A percentile compares a stretch with the other conserved stretches of the same genome.
These are phyloP conservation scores for Lepidocolaptes lacrymiger DNA, from an alignment of 2,797 vertebrate species.

Conservation along the genomic window DNA sequence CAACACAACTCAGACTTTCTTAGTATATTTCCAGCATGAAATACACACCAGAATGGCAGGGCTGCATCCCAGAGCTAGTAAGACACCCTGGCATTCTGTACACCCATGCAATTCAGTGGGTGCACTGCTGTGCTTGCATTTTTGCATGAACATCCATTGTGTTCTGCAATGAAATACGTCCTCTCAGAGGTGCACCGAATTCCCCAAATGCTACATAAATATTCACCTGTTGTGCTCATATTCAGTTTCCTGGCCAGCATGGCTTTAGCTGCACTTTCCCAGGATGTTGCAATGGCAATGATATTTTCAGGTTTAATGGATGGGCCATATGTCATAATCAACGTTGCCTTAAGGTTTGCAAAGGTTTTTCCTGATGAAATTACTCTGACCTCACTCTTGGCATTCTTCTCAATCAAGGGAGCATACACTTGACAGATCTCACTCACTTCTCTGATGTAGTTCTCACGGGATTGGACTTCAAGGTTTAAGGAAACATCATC, in stretches of 20 bases:
- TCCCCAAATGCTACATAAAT: not conserved
- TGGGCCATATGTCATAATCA: conserved; percentile 76
- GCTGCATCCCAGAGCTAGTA: not conserved
- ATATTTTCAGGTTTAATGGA: conserved; percentile 78
- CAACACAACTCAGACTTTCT: not conserved
- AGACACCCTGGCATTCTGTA: not conserved
- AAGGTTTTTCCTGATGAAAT: conserved; percentile 85
- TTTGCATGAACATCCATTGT: not conserved
- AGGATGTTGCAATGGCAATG: conserved; percentile 78
- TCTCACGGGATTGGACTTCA: conserved; percentile 47
- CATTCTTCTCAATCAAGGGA: conserved; percentile 80
- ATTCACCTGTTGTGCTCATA: conserved; percentile 79
- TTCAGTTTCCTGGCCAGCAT: conserved; percentile 82
- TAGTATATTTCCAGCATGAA: not conserved
- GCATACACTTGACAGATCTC: conserved; percentile 81
- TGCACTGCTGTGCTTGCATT: not conserved
- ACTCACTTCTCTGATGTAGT: conserved; percentile 58
- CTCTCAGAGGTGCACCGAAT: not conserved
- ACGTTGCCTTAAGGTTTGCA: conserved; percentile 82
- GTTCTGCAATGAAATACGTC: not conserved
- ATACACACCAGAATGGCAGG: not conserved
- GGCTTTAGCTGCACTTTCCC: conserved; percentile 85
- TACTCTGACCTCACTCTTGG: conserved; percentile 80
- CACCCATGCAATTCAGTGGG: not conserved
- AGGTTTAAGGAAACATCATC: conserved; percentile 73